phyloP scores from a whole-genome alignment of 2,888 invertebrate genomes.

The Drosophila testacea region DNA sequence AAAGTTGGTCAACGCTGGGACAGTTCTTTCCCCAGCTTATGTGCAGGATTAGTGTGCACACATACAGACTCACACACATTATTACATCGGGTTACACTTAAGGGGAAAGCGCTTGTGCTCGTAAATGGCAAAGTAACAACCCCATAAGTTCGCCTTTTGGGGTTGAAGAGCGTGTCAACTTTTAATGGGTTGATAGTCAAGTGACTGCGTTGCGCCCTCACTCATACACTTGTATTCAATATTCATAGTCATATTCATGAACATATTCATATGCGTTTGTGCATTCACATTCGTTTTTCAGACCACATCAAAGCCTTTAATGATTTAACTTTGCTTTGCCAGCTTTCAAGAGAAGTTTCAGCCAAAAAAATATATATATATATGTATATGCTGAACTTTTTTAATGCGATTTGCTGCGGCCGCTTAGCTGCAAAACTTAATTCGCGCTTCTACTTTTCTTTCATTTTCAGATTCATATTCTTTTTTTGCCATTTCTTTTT shows the following conservation, averaged over 20 bases:
- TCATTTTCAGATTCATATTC: conserved; percentile 17
- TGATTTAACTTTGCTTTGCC: conserved; percentile 49
- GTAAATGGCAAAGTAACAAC: conserved; percentile 76
- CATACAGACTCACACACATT: conserved; percentile 16
- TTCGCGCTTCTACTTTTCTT: conserved; percentile 51
- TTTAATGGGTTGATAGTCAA: conserved; percentile 66
- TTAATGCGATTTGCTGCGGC: conserved; percentile 74
- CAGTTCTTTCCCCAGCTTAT: conserved; percentile 18
- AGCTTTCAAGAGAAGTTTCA: conserved; percentile 27
- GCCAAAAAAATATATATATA: conserved; percentile 13
- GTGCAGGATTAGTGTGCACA: conserved; percentile 47
- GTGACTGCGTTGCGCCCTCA: conserved; percentile 20
- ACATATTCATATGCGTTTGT: conserved; percentile 44
- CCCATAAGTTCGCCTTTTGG: conserved; percentile 61
- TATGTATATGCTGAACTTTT: conserved; percentile 45
- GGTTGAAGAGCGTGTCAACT: conserved; percentile 64
- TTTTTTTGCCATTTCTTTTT: conserved; percentile 22
- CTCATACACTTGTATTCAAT: conserved; percentile 58
- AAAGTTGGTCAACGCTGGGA: conserved; percentile 54
- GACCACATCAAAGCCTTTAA: conserved; percentile 66
- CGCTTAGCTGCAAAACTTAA: conserved; percentile 76
- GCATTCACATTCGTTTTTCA: conserved; percentile 41
- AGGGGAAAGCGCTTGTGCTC: conserved; percentile 70
- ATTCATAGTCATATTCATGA: conserved; percentile 66
- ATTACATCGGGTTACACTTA: conserved; percentile 48